phyloP scores from a whole-genome alignment of 2,113 vertebrate genomes.

The Leptodactylus fuscus region DNA sequence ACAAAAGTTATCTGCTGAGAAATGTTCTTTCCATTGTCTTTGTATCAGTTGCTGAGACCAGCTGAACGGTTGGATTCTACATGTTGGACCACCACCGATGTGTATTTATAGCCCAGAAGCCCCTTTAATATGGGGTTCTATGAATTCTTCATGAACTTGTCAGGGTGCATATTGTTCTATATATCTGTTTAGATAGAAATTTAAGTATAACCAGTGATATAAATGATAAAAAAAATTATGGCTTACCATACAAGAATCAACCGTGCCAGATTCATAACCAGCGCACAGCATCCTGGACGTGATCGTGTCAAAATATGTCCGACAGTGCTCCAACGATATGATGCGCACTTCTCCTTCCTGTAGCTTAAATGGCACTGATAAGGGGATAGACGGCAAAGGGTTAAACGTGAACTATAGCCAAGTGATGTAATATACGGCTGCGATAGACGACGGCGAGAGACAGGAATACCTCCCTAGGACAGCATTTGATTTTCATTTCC shows the following conservation, averaged over 20 bases:
- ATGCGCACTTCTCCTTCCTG: conserved; percentile 96
- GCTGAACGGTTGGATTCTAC: too few relatives aligned
- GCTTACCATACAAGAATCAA: conserved; percentile 83
- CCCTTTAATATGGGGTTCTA: too few relatives aligned
- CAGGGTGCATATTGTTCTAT: too few relatives aligned
- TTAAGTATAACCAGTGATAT: too few relatives aligned
- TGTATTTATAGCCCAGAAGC: too few relatives aligned
- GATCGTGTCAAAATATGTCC: conserved; percentile 93
- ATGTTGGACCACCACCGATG: too few relatives aligned
- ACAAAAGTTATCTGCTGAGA: too few relatives aligned
- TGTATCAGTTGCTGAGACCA: too few relatives aligned
- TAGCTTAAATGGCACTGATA: conserved; percentile 93
- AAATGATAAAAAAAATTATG: too few relatives aligned
- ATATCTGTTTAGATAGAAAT: too few relatives aligned
- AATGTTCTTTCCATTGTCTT: too few relatives aligned
- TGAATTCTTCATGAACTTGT: too few relatives aligned
- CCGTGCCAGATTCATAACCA: conserved; percentile 89
- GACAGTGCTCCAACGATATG: conserved; percentile 89
- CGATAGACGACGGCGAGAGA: neutral
- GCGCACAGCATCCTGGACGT: conserved; percentile 94
- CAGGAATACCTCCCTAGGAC: neutral
- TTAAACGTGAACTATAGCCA: neutral
- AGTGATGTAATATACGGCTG: neutral
- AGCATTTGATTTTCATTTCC: conserved; percentile 40
- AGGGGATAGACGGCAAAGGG: neutral